These are phyloP conservation scores for Lasiommata megera DNA, from an alignment of 2,888 invertebrate species.

Conservation along the genomic window DNA sequence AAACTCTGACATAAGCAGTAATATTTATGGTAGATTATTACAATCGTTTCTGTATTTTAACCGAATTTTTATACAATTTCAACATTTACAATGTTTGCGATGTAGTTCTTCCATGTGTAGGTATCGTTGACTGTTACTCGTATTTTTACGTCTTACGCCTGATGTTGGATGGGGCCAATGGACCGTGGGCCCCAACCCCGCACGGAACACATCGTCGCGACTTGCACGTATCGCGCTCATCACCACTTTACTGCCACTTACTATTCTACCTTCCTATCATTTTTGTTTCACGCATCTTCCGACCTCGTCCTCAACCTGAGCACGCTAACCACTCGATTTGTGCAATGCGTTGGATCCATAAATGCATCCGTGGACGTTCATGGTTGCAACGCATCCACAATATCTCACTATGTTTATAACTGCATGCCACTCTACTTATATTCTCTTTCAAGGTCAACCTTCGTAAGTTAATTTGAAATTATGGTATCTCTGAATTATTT, in stretches of 20 bases:
- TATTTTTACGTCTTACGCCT: no score
- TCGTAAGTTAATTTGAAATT: conserved; percentile 37
- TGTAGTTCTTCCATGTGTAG: conserved; percentile 13
- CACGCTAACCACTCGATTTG: conserved; percentile 58
- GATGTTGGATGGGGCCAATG: conserved; percentile 17
- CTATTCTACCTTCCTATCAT: conserved; percentile 71
- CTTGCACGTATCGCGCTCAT: conserved; percentile 71
- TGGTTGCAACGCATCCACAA: conserved; percentile 27
- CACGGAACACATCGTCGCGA: conserved; percentile 75
- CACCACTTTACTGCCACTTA: conserved; percentile 76
- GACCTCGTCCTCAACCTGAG: conserved; percentile 67
- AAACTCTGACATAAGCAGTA: neutral
- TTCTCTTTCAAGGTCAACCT: conserved; percentile 42
- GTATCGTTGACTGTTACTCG: conserved; percentile 33
- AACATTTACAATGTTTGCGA: conserved; percentile 3
- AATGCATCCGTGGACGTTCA: conserved; percentile 16
- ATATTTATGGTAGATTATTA: conserved; percentile 12
- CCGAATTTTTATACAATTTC: conserved; percentile 16
- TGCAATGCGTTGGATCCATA: conserved; percentile 23
- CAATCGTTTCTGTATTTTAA: conserved; percentile 12
- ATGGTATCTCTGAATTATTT: neutral
- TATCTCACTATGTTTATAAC: conserved; percentile 39
- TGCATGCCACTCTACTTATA: conserved; percentile 44
- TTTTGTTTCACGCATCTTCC: conserved; percentile 73
- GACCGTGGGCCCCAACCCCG: conserved; percentile 59